Evolutionary conservation across 2,797 vertebrate genomes (phyloP).

Genomic region (Falco naumanni): DNA sequence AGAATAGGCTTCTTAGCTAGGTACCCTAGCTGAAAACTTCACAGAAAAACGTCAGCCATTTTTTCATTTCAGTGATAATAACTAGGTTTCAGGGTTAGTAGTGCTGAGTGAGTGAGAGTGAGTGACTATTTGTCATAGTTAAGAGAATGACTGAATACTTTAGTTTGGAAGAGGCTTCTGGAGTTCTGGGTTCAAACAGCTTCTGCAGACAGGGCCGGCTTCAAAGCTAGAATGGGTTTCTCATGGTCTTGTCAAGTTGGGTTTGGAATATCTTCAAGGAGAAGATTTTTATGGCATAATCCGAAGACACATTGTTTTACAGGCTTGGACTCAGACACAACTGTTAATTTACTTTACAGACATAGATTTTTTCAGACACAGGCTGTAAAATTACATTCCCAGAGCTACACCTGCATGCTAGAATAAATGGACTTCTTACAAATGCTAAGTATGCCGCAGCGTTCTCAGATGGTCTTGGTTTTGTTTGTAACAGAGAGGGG

Average conservation of each 20-base stretch:
- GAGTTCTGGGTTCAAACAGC: neutral
- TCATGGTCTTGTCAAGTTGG: neutral
- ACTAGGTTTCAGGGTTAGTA: neutral
- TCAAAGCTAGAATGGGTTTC: neutral
- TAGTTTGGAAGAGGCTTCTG: neutral
- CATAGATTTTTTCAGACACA: neutral
- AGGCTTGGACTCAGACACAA: neutral
- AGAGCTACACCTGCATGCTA: neutral
- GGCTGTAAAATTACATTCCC: neutral
- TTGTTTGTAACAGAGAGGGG: neutral
- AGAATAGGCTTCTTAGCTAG: neutral
- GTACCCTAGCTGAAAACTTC: neutral
- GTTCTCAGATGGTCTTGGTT: neutral
- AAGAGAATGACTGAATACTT: neutral
- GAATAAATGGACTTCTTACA: neutral
- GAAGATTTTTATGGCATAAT: neutral
- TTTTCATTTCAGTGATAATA: neutral
- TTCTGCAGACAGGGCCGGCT: neutral
- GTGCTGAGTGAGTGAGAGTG: neutral
- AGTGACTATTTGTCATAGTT: neutral
- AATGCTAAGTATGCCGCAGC: neutral
- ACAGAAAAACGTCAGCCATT: neutral
- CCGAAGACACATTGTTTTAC: neutral
- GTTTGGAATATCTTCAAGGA: neutral
- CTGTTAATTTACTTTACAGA: neutral